phyloP scores from a whole-genome alignment of 2,888 invertebrate species.

The Caenorhabditis doughertyi region DNA sequence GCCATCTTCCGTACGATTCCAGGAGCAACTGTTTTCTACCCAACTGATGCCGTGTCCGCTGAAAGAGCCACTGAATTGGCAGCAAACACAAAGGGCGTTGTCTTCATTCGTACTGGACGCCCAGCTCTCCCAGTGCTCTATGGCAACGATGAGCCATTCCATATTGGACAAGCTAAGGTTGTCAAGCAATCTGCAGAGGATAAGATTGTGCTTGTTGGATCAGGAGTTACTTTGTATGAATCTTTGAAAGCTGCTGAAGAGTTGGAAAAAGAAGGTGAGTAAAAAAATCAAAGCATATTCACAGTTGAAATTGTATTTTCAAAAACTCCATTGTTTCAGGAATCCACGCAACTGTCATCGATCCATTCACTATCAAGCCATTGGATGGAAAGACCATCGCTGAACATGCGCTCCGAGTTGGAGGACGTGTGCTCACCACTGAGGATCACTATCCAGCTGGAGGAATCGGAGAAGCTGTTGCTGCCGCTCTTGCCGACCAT shows the following conservation, averaged over 20 bases:
- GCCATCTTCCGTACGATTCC: slow-evolving; percentile 95
- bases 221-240: slow-evolving; percentile 95
- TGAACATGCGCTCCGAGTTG: slow-evolving; percentile 85
- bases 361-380: slow-evolving; percentile 91
- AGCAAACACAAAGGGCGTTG: slow-evolving; percentile 86
- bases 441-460: slow-evolving; percentile 98
- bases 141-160: slow-evolving; percentile 90
- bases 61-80: slow-evolving; percentile 97
- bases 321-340: slow-evolving; percentile 73
- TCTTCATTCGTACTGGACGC: slow-evolving; percentile 95
- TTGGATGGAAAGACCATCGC: slow-evolving; percentile 90
- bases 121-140: slow-evolving; percentile 93
- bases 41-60: slow-evolving; percentile 91
- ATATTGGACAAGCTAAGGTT: slow-evolving; percentile 87
- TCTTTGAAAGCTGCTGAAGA: slow-evolving; percentile 88
- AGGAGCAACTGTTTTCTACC: slow-evolving; percentile 87
- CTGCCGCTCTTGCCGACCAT: slow-evolving; percentile 70
- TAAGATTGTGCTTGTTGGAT: slow-evolving; percentile 92
- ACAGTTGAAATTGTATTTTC: not conserved
- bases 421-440: slow-evolving; percentile 89
- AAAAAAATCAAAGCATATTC: not conserved
- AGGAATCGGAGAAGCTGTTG: slow-evolving; percentile 94
- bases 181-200: slow-evolving; percentile 89
- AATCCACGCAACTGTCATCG: slow-evolving; percentile 90
- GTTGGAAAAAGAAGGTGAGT: slow-evolving; percentile 69